phyloP scores from a whole-genome alignment of 2,888 invertebrate genomes.

The Ochropleura plecta region DNA sequence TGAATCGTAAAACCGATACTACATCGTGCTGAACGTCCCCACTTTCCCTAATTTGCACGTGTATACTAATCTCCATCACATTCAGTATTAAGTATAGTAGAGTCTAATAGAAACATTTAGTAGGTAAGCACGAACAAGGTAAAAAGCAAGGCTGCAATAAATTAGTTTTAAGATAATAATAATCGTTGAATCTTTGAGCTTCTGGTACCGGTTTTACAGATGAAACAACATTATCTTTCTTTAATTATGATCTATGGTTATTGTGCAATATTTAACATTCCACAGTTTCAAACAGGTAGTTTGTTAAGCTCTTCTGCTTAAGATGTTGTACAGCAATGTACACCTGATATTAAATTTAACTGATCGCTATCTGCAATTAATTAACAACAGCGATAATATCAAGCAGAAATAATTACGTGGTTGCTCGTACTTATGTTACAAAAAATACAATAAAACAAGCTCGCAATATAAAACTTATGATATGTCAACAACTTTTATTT shows the following conservation, averaged over 20 bases:
- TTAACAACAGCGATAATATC: constrained; percentile 66
- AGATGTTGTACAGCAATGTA: constrained; percentile 30
- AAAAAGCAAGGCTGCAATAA: constrained; percentile 48
- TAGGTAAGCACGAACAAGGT: constrained; percentile 37
- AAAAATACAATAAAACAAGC: constrained; percentile 61
- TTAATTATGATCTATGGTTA: constrained; percentile 64
- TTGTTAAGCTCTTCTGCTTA: constrained; percentile 46
- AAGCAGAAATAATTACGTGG: constrained; percentile 62
- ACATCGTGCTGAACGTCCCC: constrained; percentile 15
- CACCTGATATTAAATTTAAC: constrained; percentile 53
- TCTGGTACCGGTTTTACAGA: constrained; percentile 55
- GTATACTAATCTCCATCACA: constrained; percentile 42
- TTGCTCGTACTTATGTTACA: constrained; percentile 48
- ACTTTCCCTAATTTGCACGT: constrained; percentile 62
- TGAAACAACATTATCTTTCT: constrained; percentile 61
- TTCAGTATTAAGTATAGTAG: constrained; percentile 39
- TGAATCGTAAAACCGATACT: constrained; percentile 44
- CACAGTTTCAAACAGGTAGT: constrained; percentile 55
- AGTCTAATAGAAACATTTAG: constrained; percentile 40
- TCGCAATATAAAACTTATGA: constrained; percentile 64
- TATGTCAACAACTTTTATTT: constrained; percentile 69
- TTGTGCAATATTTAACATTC: constrained; percentile 62
- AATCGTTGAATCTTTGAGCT: constrained; percentile 55
- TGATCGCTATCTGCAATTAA: constrained; percentile 67
- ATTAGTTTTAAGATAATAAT: constrained; percentile 58